These are phyloP conservation scores for Drosophila meridiana DNA, from an alignment of 2,888 invertebrate species.

Conservation along the genomic window DNA sequence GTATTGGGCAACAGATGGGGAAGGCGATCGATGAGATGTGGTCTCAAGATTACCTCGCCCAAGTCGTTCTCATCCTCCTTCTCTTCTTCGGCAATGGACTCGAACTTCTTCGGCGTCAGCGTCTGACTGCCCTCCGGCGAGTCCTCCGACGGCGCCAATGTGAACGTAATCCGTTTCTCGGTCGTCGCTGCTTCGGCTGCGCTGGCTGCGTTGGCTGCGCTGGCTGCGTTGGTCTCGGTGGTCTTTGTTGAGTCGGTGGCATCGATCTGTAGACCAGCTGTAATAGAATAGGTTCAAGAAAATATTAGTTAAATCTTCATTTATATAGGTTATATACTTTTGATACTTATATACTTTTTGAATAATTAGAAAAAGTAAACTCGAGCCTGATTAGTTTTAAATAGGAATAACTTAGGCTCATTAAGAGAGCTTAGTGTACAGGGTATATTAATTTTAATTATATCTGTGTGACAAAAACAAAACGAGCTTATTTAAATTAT, in stretches of 20 bases:
- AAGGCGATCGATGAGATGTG: slow-evolving; percentile 81
- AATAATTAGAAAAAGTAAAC: not conserved
- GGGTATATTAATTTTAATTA: not conserved
- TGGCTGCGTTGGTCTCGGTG: not conserved
- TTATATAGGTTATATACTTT: not conserved
- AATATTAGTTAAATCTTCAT: not conserved
- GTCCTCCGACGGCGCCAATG: slow-evolving; percentile 76
- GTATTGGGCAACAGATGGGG: slow-evolving; percentile 70
- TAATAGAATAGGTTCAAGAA: not conserved
- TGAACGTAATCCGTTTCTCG: slow-evolving; percentile 83
- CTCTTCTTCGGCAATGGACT: slow-evolving; percentile 82
- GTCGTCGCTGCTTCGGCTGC: slow-evolving; percentile 24
- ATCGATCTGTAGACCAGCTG: slow-evolving; percentile 67
- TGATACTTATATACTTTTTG: not conserved
- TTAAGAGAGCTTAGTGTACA: not conserved
- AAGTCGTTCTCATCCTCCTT: slow-evolving; percentile 59
- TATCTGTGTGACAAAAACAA: no score
- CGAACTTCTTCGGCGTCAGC: slow-evolving; percentile 80
- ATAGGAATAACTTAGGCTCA: not conserved
- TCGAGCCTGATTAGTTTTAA: accelerated
- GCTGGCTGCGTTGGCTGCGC: not conserved
- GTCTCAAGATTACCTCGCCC: slow-evolving; percentile 82
- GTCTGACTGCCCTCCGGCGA: slow-evolving; percentile 82
- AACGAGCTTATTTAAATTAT: not conserved
- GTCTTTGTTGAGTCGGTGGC: slow-evolving; percentile 61